Conservation (phyloP, 2,797 vertebrate species). For the Onychomys arenicola region DNA sequence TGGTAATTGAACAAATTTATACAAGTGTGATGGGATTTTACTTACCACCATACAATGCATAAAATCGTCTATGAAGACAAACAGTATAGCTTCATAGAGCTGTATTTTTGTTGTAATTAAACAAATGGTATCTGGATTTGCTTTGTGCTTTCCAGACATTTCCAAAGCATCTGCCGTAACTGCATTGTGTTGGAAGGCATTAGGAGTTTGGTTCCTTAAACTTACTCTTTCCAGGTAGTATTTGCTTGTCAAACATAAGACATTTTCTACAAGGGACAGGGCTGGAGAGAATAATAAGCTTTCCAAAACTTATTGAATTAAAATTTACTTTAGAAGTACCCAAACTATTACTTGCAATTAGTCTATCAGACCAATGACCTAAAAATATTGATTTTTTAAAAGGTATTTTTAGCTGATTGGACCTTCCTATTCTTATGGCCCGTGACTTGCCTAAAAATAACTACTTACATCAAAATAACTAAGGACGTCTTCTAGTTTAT, state of each 20-base stretch:
- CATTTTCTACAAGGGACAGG: neutral
- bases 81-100: slow-evolving; percentile 87
- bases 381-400: neutral
- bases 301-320: slow-evolving; percentile 60
- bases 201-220: slow-evolving; percentile 84
- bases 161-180: slow-evolving; percentile 86
- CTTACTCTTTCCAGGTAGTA: slow-evolving; percentile 72
- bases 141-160: slow-evolving; percentile 83
- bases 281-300: slow-evolving; percentile 55
- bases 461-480: slow-evolving; percentile 51
- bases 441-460: slow-evolving; percentile 64
- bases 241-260: slow-evolving; percentile 74
- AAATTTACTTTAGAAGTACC: slow-evolving; percentile 64
- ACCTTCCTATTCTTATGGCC: slow-evolving; percentile 1
- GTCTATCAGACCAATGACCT: slow-evolving; percentile 31
- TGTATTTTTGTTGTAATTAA: slow-evolving; percentile 89
- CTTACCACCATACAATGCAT: slow-evolving; percentile 84
- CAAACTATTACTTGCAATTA: slow-evolving; percentile 63
- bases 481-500: slow-evolving; percentile 25
- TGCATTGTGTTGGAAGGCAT: slow-evolving; percentile 88
- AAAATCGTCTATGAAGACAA: slow-evolving; percentile 85
- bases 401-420: slow-evolving; percentile 58
- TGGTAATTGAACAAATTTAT: slow-evolving; percentile 92
- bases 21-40: slow-evolving; percentile 88
- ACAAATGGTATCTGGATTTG: slow-evolving; percentile 85